Evolutionary conservation across 1,140 invertebrate genomes (phyloP).

Genomic region (Bursaphelenchus mucronatus): DNA sequence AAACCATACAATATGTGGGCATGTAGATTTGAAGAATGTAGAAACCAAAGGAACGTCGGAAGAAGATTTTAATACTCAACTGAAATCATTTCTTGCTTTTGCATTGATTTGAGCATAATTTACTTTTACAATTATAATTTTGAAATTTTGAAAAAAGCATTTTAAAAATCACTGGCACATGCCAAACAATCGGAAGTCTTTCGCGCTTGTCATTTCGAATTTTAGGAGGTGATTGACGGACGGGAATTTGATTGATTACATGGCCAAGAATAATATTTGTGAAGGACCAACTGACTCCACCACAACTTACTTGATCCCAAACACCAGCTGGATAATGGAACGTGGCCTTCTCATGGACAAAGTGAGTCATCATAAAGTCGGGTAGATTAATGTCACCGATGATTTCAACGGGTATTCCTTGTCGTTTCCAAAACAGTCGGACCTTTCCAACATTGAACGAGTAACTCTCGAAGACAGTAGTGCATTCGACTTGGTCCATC

Average conservation of each 20-base stretch:
- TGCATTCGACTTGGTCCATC: conserved; percentile 59
- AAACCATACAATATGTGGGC: conserved; percentile 39
- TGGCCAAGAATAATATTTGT: conserved; percentile 2
- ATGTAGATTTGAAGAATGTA: conserved; percentile 64
- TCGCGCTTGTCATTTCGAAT: background rate
- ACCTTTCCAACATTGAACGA: conserved; percentile 60
- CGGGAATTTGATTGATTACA: conserved; percentile 2
- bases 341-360: conserved; percentile 38
- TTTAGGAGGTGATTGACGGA: too few relatives aligned
- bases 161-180: background rate
- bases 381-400: conserved; percentile 58
- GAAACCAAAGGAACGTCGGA: conserved; percentile 63
- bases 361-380: conserved; percentile 55
- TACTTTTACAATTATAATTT: background rate
- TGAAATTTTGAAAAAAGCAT: conserved; percentile 17
- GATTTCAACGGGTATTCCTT: conserved; percentile 55
- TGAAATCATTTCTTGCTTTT: conserved; percentile 31
- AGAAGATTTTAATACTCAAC: conserved; percentile 63
- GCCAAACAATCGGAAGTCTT: background rate
- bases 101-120: background rate
- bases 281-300: too few relatives aligned
- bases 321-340: conserved; percentile 59
- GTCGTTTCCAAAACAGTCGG: conserved; percentile 55
- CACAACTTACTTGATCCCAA: conserved; percentile 51
- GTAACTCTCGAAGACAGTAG: conserved; percentile 57